Base-by-base conservation (phyloP, 2,797 vertebrate genomes). In the Distichodus sexfasciatus region DNA sequence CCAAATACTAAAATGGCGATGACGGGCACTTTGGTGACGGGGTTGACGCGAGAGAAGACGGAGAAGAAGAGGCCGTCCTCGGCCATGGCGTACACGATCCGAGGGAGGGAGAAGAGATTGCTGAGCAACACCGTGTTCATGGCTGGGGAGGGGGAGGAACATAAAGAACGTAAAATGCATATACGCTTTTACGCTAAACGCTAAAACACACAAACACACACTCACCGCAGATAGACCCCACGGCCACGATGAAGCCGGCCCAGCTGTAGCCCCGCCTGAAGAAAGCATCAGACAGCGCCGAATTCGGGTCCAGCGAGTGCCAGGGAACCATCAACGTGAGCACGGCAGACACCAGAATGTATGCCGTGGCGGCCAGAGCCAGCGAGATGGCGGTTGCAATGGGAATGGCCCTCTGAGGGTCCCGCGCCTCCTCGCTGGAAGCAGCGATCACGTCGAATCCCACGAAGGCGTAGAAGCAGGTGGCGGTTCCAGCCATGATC, bases 41-140 rank as follows among this genome's bases (percentile, higher is more conserved):
- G 94, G 69, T 97, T 95, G 63, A 99, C 93, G 1, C 59, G 88
- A 29, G 95, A 88, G 66, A 98, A 98, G 72, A 94, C 66, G 55
- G 85, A 90, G 81, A 98, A 99, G 83, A 99, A 96, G 74, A 99
- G 91, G 3, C 96, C 96, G 0, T 99, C 96, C 21, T 94, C 91
- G 0, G 96, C 93, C 96, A 99, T 99, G 86, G 97, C 96, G 0
- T 98, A 98, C 41, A 97, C 90, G 3, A 99, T 96, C 55, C 95
- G 94, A 0, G 96, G 97, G 71, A 99, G 90, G 53, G 96, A 97
- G 91, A 98, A 97, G 80, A 99, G 94, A 82, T 94, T 96, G 86
- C 94, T 95, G 75, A 99, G 90, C 72, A 98, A 91, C 65, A 96
- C 95, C 0, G 96, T 99, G 87, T 96, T 98, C 97, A 98, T 99